Evolutionary conservation across 2,888 invertebrate genomes (phyloP).

Genomic region (Drosophila cracens): DNA sequence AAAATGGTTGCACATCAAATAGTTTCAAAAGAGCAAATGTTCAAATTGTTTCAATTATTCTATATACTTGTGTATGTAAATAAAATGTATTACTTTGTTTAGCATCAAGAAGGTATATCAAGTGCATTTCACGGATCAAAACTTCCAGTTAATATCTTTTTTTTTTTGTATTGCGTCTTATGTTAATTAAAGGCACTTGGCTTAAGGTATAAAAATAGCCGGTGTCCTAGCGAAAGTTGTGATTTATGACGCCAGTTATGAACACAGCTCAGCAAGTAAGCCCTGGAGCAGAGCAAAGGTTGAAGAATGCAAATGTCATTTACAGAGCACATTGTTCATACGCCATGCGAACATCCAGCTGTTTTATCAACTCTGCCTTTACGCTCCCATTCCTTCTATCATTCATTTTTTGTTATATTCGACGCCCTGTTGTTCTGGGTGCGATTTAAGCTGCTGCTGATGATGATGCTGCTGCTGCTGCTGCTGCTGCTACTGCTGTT

Average conservation of each 20-base stretch:
- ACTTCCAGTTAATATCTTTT: background rate
- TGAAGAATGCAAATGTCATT: constrained; percentile 49
- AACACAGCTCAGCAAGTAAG: constrained; percentile 27
- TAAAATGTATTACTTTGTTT: background rate
- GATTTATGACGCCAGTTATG: constrained; percentile 20
- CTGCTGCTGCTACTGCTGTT: constrained; percentile 21
- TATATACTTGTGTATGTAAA: background rate
- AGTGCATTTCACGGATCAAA: background rate
- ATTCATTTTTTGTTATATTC: constrained; percentile 38
- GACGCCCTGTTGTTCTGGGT: constrained; percentile 22
- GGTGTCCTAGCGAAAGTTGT: background rate
- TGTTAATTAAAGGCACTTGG: background rate
- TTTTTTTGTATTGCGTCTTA: too few relatives aligned
- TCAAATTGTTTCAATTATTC: background rate
- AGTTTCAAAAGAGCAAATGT: background rate
- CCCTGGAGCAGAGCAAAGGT: constrained; percentile 21
- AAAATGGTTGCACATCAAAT: too few relatives aligned
- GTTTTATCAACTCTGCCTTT: constrained; percentile 11
- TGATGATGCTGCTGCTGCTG: constrained; percentile 15
- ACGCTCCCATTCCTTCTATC: constrained; percentile 15
- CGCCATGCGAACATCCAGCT: constrained; percentile 50
- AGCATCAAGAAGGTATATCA: background rate
- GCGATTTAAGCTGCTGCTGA: constrained; percentile 2
- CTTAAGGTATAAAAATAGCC: background rate
- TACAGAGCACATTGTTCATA: constrained; percentile 54